These are phyloP conservation scores for Tanypteryx hageni DNA, from an alignment of 2,888 invertebrate species.

Conservation along the genomic window DNA sequence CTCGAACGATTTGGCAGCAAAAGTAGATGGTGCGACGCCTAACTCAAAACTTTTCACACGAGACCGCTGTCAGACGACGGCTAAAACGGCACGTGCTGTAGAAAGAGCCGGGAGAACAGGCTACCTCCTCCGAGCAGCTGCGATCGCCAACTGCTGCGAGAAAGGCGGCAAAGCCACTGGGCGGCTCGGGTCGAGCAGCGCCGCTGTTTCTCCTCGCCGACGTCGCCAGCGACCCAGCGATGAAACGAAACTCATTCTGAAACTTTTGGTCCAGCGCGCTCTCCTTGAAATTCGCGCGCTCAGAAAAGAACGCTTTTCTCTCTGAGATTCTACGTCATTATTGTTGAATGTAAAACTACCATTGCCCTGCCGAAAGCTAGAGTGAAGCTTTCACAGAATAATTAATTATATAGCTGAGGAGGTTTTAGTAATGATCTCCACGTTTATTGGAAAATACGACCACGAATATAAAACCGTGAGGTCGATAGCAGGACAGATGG, in stretches of 20 bases:
- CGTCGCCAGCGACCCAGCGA: background rate
- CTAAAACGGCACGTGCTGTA: background rate
- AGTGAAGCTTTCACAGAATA: too few relatives aligned
- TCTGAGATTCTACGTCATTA: too few relatives aligned
- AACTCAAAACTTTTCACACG: background rate
- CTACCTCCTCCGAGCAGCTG: background rate
- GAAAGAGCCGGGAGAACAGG: background rate
- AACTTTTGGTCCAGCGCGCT: background rate
- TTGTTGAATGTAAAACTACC: too few relatives aligned
- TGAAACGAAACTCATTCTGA: background rate
- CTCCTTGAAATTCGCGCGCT: background rate
- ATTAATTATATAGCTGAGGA: too few relatives aligned
- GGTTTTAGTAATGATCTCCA: too few relatives aligned
- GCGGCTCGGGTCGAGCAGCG: background rate
- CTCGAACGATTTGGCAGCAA: background rate
- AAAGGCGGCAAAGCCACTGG: constrained; percentile 14
- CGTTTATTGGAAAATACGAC: too few relatives aligned
- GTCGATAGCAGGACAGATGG: too few relatives aligned
- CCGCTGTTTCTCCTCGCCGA: constrained; percentile 3
- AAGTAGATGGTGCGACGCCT: background rate
- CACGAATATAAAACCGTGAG: too few relatives aligned
- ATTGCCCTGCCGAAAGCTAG: too few relatives aligned
- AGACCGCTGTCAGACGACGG: background rate
- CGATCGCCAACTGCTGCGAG: background rate
- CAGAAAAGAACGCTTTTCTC: too few relatives aligned